A percentile compares a stretch with the other conserved stretches of the same genome.
These are phyloP conservation scores for Himalopsyche tibetana DNA, from an alignment of 2,888 invertebrate species.

Conservation along the genomic window DNA sequence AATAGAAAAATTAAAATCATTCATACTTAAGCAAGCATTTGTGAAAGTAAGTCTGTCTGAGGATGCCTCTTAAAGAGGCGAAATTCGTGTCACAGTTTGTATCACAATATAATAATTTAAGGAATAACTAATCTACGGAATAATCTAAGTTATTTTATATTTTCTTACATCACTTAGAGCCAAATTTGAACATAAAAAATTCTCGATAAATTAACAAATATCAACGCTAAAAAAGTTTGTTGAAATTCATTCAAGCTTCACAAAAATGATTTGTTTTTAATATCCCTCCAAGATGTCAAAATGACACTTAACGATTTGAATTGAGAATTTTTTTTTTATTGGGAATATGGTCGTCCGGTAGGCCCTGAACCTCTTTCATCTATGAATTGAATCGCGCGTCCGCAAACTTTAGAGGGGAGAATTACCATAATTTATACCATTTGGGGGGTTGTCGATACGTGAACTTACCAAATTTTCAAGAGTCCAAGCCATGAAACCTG, in stretches of 20 bases:
- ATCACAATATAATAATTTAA: too few species aligned
- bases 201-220: not conserved
- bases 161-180: not conserved
- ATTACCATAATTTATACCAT: slow-evolving; percentile 42
- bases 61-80: too few species aligned
- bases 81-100: too few species aligned
- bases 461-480: not conserved
- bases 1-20: too few species aligned
- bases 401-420: not conserved
- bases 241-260: not conserved
- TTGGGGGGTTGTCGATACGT: slow-evolving; percentile 38
- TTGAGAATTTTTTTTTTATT: too few species aligned
- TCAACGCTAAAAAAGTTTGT: not conserved
- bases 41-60: too few species aligned
- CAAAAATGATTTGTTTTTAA: not conserved
- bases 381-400: slow-evolving; percentile 9
- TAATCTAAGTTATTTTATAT: too few species aligned
- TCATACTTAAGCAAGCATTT: too few species aligned
- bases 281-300: not conserved
- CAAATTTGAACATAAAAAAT: not conserved
- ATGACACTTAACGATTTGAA: not conserved
- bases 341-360: not conserved
- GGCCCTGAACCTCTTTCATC: not conserved
- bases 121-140: too few species aligned
- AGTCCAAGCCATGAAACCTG: not conserved